Evolutionary conservation across 2,797 vertebrate species (phyloP).

Genomic region (Sphaeramia orbicularis): DNA sequence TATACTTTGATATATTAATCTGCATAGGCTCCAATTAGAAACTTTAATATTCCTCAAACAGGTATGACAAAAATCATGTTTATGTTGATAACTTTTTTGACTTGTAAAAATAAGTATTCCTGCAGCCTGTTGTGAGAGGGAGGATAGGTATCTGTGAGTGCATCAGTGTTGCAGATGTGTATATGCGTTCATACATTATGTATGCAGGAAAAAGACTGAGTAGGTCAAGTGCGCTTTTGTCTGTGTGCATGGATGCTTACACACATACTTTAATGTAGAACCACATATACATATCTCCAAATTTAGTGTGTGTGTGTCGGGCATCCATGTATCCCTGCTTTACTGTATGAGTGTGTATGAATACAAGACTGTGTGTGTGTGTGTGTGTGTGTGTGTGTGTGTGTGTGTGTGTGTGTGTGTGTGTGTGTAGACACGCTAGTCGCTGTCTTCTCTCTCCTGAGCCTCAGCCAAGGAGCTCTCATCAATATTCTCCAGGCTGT

Average conservation of each 20-base stretch:
- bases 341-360: conserved; percentile 38
- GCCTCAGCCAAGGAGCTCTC: conserved; percentile 91
- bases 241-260: conserved; percentile 44
- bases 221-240: conserved; percentile 36
- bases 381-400: conserved; percentile 47
- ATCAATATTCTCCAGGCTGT: conserved; percentile 97
- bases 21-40: conserved; percentile 51
- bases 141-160: conserved; percentile 21
- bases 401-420: conserved; percentile 22
- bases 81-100: conserved; percentile 19
- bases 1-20: conserved; percentile 33
- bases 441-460: conserved; percentile 85
- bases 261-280: conserved; percentile 37
- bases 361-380: conserved; percentile 3
- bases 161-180: conserved; percentile 33
- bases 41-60: conserved; percentile 14
- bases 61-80: conserved; percentile 13
- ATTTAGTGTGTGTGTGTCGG: conserved; percentile 53
- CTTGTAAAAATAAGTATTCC: conserved; percentile 23
- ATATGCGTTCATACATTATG: conserved; percentile 44
- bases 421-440: conserved; percentile 68
- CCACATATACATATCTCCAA: conserved; percentile 35
- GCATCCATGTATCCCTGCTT: conserved; percentile 66
- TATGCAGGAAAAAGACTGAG: conserved; percentile 19
- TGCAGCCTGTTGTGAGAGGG: conserved; percentile 13